phyloP scores from a whole-genome alignment of 2,797 vertebrate genomes.

The Semaprochilodus insignis region DNA sequence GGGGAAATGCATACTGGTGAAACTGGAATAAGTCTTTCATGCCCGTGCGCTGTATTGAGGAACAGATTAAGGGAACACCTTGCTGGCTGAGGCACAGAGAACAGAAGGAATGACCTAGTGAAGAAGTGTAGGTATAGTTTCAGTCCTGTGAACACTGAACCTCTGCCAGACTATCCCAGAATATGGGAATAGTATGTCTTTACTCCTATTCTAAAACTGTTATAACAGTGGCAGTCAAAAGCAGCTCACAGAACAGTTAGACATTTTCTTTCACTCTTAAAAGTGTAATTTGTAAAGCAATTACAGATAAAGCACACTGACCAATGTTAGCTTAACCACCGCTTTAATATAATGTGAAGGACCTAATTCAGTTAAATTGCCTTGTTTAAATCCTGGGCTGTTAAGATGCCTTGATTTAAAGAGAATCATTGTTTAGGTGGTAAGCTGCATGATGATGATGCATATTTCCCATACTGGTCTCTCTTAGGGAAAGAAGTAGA shows the following conservation, averaged over 20 bases:
- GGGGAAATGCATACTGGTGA: not conserved
- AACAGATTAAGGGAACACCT: not conserved
- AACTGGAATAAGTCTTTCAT: not conserved
- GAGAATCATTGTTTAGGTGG: too few species aligned
- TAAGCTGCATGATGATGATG: too few species aligned
- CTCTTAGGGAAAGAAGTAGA: not conserved
- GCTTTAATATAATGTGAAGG: not conserved
- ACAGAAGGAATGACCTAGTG: not conserved
- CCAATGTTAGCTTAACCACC: not conserved
- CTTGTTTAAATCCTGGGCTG: not conserved
- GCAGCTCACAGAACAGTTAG: not conserved
- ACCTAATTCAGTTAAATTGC: not conserved
- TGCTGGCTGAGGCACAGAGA: not conserved
- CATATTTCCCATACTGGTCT: too few species aligned
- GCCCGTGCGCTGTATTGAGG: not conserved
- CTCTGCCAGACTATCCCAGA: not conserved
- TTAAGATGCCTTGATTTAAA: too few species aligned
- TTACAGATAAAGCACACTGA: not conserved
- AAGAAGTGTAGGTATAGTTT: constrained; percentile 17
- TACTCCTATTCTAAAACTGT: constrained; percentile 11
- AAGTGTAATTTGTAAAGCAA: not conserved
- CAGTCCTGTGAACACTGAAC: constrained; percentile 21
- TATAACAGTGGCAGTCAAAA: not conserved
- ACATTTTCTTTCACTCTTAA: too few species aligned
- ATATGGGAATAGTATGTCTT: constrained; percentile 18